Base-by-base conservation (phyloP, 2,797 vertebrate species). In the Microctenopoma stevenorrisi region DNA sequence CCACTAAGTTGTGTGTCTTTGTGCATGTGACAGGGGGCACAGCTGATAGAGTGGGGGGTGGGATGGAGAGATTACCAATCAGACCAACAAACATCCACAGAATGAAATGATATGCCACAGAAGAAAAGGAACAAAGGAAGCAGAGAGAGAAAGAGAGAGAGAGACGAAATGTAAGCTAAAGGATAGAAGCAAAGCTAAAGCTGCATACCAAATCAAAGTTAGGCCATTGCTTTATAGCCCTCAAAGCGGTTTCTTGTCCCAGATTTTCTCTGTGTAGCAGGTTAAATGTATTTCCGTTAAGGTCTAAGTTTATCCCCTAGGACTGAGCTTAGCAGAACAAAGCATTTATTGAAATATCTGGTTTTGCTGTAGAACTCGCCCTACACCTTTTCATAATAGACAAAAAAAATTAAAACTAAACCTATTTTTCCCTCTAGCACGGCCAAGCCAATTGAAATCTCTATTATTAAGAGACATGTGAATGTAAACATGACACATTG, bases 241-340 rank as follows among this genome's bases (percentile, higher is more conserved):
- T 83, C 30, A 69, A 67, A 86, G 82, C 70, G 59, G 46, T 77
- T 76, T 69, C 54, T 63, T 71, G 78, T 66, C 73, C 82, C 62
- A 86, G 76, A 88, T 84, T 74, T 70, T 83, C 72, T 67, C 61
- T 37, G 55, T 2, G 15, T 46, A 67, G 75, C 53, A 74, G 83
- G 77, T 85, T 89, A 78, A 84, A 76, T 78, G 59, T 86, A 89
- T 86, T 86, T 87, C 76, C 37, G 15, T 78, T 82, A 47, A 72
- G 66, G 79, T 76, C 69, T 62, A 58, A 62, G 51, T 73, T 78
- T 28, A 73, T 82, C 82, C 79, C 60, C 13, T 10, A 47, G 73
- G 83, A 81, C 4, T 4, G n/a, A 26, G 72, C 68, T 79, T 71
- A 82, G 61, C 38, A 77, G 76, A 87, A 88, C 61, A 80, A 68